Base-by-base conservation (phyloP, 2,888 invertebrate species). In the Hemithea aestivaria region DNA sequence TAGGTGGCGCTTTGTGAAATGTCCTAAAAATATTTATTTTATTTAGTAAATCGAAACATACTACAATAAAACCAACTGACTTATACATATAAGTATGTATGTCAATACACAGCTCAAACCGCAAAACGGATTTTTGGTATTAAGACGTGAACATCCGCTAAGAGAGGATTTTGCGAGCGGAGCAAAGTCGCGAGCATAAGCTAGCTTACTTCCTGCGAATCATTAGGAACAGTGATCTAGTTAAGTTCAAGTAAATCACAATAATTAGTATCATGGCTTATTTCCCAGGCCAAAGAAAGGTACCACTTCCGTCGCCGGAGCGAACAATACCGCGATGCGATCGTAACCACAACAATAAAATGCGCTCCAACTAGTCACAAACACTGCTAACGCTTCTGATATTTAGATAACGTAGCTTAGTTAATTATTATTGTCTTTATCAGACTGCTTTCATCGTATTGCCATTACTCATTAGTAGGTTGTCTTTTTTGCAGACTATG, bases 221-320 rank as follows among this genome's bases (percentile, higher is more conserved):
- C n/a, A n/a, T n/a, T n/a, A n/a, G n/a, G n/a, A n/a, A 12, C 33
- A 27, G 23, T 40, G 40, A 43, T 44, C 27, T 44, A 38, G 43
- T 39, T 24, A 27, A 27, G 53, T 43, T 48, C 46, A 35, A 36
- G 51, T 53, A 55, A 48, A 52, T 53, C 44, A 51, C 51, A 50
- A 58, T 50, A 56, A 48, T 47, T 40, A 41, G n/a, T n/a, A n/a
- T n/a, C 50, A 46, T 55, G 69, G 56, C 59, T 76, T 60, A 71
- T 72, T 82, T 82, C 80, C 73, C 82, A 80, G 64, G 76, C 58
- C 54, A 73, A 78, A 80, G 74, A 81, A 80, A 78, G 72, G 72
- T 56, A 61, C 74, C 45, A 73, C 68, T 72, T 77, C 57, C 53
- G 56, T 68, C 51, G 62, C 51, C 56, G 59, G n/a, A 16, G 55